Evolutionary conservation across 2,888 invertebrate species (phyloP), one percentile per base, ranked within the genome.

Genomic region (Sphinx pinastri): DNA sequence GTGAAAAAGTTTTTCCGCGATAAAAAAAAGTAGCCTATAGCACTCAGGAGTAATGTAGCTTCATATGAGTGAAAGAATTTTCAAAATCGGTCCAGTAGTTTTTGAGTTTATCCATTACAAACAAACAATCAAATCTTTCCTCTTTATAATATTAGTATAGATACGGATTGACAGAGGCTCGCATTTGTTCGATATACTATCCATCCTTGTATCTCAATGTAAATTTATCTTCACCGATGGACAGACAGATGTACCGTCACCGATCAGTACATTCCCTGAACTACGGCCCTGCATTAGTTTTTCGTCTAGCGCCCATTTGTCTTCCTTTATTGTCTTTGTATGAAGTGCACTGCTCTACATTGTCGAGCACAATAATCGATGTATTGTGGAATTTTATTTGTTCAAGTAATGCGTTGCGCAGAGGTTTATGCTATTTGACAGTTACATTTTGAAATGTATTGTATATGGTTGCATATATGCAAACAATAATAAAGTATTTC

Each of bases 231-330:
- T 38, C 55, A 67, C 66, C 68, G 63, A 71, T 67, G 19, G 70
- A 70, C 67, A 68, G 69, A 70, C 72, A 66, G 67, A 73, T 71
- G 66, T 70, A 74, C 71, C 70, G 72, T 67, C 58, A 59, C 54
- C 67, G 63, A 73, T 52, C 68, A 72, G 71, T 73, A 72, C 71
- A 73, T 71, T 69, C 70, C 58, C n/a, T n/a, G 59, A 66, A 71
- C 72, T 73, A 70, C 31, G 49, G 47, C 13, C 13, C 0, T 3
- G 16, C 63, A 19, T 13, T 63, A 19, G 63, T 63, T 63, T 63
- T 63, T 63, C 45, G 12, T 47, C 49, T 49, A 13, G 47, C n/a
- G 63, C 47, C 19, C 11, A 63, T 63, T 47, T 47, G 49, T 54
- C 52, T 59, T 59, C 67, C 59, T 68, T 70, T 60, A 67, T 60